Evolutionary conservation across 2,797 vertebrate species (phyloP).

Genomic region (Discoglossus pictus): DNA sequence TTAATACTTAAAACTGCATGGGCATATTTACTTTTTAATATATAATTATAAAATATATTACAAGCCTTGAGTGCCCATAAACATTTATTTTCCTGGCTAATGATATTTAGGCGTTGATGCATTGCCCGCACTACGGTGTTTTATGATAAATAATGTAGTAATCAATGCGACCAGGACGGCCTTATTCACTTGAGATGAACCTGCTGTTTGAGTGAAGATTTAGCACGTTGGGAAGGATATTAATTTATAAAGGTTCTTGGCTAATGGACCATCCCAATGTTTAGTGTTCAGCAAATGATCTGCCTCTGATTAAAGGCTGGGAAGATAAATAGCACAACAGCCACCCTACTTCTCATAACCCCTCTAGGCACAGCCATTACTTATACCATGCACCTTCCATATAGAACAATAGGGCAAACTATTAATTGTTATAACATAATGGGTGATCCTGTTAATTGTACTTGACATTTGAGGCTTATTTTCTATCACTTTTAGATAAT

Average conservation of each 20-base stretch:
- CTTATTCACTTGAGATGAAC: not conserved
- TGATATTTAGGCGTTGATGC: no score
- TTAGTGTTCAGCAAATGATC: constrained; percentile 26
- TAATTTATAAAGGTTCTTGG: constrained; percentile 6
- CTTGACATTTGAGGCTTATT: not conserved
- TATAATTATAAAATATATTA: no score
- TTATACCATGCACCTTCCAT: not conserved
- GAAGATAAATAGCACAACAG: constrained; percentile 25
- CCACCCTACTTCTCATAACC: not conserved
- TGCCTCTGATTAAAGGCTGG: constrained; percentile 10
- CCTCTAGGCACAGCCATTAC: constrained; percentile 3
- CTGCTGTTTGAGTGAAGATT: not conserved
- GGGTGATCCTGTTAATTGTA: constrained; percentile 15
- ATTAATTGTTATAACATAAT: constrained; percentile 26
- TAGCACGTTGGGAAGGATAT: constrained; percentile 1
- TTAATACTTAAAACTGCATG: no score
- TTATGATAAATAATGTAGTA: no score
- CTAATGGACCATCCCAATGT: constrained; percentile 14
- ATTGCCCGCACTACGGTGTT: no score
- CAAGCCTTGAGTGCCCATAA: no score
- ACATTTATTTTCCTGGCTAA: no score
- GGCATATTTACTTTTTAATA: no score
- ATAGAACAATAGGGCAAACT: not conserved
- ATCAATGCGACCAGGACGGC: no score
- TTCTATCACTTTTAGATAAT: not conserved